Conservation (phyloP, 2,888 invertebrate species). For the Volucella inanis region DNA sequence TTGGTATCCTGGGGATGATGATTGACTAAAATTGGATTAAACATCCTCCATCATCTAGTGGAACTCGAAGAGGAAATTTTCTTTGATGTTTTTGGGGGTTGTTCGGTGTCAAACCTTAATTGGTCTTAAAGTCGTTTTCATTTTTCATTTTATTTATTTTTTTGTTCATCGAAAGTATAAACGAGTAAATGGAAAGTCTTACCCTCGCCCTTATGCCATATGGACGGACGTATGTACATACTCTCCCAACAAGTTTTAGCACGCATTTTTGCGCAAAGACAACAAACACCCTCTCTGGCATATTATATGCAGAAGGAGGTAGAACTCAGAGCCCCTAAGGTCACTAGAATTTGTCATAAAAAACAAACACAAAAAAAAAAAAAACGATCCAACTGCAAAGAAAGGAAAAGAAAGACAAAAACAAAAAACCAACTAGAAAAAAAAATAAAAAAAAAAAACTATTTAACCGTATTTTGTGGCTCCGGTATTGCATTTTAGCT, state of each 20-base stretch:
- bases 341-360: constrained; percentile 44
- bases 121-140: constrained; percentile 45
- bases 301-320: too few species aligned
- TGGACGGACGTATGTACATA: constrained; percentile 19
- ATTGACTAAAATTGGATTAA: constrained; percentile 59
- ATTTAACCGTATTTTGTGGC: constrained; percentile 73
- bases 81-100: constrained; percentile 45
- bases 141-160: constrained; percentile 10
- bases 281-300: constrained; percentile 42
- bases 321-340: constrained; percentile 41
- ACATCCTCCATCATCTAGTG: constrained; percentile 17
- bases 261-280: constrained; percentile 28
- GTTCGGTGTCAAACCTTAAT: constrained; percentile 37
- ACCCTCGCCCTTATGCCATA: constrained; percentile 32
- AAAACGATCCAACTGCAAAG: constrained; percentile 1
- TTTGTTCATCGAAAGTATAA: too few species aligned
- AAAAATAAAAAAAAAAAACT: constrained; percentile 62
- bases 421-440: neutral
- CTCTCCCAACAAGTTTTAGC: constrained; percentile 46
- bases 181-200: neutral
- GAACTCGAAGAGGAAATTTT: constrained; percentile 1
- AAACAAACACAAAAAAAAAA: constrained; percentile 21
- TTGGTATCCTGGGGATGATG: constrained; percentile 34
- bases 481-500: constrained; percentile 71
- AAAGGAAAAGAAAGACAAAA: constrained; percentile 3